Evolutionary conservation across 2,888 invertebrate genomes (phyloP), one percentile per base, ranked within the genome.

Genomic region (Gymnosoma rotundatum): DNA sequence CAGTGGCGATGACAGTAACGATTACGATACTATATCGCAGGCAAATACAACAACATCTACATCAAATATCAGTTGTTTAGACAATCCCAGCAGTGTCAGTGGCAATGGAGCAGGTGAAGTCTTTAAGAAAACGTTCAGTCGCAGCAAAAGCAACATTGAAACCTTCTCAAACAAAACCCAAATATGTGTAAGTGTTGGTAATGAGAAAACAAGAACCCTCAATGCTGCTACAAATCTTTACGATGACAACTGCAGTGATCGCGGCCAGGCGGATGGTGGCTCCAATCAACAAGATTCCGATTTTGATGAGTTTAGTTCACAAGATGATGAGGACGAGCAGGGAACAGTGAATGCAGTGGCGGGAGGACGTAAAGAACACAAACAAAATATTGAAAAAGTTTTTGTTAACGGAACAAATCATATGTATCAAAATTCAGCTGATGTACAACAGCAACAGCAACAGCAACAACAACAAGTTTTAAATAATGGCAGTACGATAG

Each of bases 221-320:
- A 84, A 83, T 36, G 79, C 64, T 64, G 73, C 86, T 36, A 87
- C 88, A n/a, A 86, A 87, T 79, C 78, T 87, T 20, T 88, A 88
- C 60, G 88, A 88, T 85, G 89, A 89, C 83, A 88, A 88, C 0
- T 89, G 86, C 74, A 90, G 89, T 73, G 92, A 92, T 88, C 91
- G 92, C 3, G 92, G 92, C 6, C 92, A 92, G 70, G 92, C 92
- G 5, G 97, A 97, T 90, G 97, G 97, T 1, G 95, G 96, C 86
- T 97, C 97, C 18, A 96, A 96, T 91, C 97, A 96, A 90, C 97
- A 96, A 45, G 97, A 97, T 91, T 96, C 96, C 82, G 97, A 97
- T 91, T 96, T 96, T 90, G 96, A 96, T 92, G 96, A 96, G 91
- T 96, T 96, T 91, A 96, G 96, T 78, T 96, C 96, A 64, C 95